Conservation (phyloP, 2,888 invertebrate genomes). For the Psylliodes chrysocephalus region DNA sequence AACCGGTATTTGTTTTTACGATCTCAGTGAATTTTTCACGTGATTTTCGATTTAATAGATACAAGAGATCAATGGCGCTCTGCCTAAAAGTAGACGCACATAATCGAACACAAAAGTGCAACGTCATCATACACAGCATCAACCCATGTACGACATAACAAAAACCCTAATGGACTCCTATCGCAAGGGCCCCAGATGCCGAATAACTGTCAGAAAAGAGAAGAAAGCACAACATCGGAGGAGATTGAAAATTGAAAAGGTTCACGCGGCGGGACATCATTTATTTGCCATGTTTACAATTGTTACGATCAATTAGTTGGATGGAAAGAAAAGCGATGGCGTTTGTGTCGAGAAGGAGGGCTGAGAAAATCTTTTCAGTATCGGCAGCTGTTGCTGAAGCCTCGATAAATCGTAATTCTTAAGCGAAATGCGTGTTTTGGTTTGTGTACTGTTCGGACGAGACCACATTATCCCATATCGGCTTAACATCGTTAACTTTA, state of each 20-base stretch:
- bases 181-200: not conserved
- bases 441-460: no score
- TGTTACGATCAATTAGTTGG: slow-evolving; percentile 39
- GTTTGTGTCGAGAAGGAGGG: slow-evolving; percentile 23
- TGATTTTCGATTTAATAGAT: no score
- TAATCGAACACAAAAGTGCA: not conserved
- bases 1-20: no score
- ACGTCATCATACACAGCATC: not conserved
- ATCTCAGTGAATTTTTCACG: no score
- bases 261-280: slow-evolving; percentile 32
- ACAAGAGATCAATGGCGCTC: no score
- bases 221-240: slow-evolving; percentile 7
- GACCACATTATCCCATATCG: no score
- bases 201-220: not conserved
- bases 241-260: no score
- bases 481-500: no score
- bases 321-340: slow-evolving; percentile 44
- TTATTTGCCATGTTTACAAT: slow-evolving; percentile 39
- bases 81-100: not conserved
- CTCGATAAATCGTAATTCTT: slow-evolving; percentile 22
- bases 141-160: not conserved
- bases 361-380: slow-evolving; percentile 39
- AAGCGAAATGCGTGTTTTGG: slow-evolving; percentile 15
- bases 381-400: slow-evolving; percentile 35
- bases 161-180: not conserved